These are phyloP conservation scores for Drosophila dunni DNA, from an alignment of 1,140 invertebrate genomes.

Conservation along the genomic window DNA sequence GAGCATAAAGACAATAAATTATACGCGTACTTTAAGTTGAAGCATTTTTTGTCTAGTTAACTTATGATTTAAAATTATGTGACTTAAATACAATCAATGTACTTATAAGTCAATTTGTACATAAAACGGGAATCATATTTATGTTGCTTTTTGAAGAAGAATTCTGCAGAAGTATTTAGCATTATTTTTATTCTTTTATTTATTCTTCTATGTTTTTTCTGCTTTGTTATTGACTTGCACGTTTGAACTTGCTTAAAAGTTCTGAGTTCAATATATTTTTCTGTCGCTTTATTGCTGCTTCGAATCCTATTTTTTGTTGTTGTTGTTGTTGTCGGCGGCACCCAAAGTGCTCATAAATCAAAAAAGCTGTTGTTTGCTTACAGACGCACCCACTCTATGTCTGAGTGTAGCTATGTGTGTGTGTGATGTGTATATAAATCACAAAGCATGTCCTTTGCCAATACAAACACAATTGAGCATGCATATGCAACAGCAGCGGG, in stretches of 20 bases:
- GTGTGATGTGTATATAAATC: constrained; percentile 80
- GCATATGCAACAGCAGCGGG: constrained; percentile 72
- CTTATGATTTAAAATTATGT: too few species aligned
- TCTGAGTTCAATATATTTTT: constrained; percentile 62
- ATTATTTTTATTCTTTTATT: constrained; percentile 9
- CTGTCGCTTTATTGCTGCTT: constrained; percentile 49
- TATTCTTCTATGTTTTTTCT: constrained; percentile 5
- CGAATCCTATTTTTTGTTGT: constrained; percentile 37
- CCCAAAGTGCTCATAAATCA: constrained; percentile 82
- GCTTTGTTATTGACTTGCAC: constrained; percentile 53
- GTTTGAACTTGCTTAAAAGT: constrained; percentile 65
- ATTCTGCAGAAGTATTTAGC: background rate
- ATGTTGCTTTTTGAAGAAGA: too few species aligned
- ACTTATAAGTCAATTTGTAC: too few species aligned
- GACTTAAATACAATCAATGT: too few species aligned
- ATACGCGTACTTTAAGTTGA: background rate
- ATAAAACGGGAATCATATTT: too few species aligned
- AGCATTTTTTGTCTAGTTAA: too few species aligned
- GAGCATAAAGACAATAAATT: constrained; percentile 4
- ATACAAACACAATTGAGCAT: constrained; percentile 83
- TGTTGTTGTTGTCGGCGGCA: constrained; percentile 56
- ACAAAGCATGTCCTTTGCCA: constrained; percentile 83
- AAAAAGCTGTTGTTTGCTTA: constrained; percentile 60
- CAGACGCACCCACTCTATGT: constrained; percentile 24
- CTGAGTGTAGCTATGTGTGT: constrained; percentile 6